Evolutionary conservation across 1,140 invertebrate species (phyloP).

Genomic region (Apis cerana): DNA sequence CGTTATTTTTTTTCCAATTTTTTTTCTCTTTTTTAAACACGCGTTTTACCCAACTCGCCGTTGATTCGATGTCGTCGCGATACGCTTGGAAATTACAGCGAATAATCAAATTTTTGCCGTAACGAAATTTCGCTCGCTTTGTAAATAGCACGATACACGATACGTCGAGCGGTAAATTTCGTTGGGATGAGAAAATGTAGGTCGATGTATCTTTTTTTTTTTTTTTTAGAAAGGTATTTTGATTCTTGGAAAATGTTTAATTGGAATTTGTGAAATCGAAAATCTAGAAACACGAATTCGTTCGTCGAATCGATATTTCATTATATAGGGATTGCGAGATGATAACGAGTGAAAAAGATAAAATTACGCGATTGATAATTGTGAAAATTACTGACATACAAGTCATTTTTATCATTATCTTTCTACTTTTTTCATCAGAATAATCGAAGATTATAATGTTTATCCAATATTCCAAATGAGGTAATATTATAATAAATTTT

Average conservation of each 20-base stretch:
- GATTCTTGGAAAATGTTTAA: neutral
- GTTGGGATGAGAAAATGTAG: neutral
- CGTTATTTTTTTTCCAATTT: neutral
- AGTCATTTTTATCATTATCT: no score
- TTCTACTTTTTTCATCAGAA: no score
- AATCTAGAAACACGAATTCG: neutral
- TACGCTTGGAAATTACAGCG: constrained; percentile 6
- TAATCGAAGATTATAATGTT: no score
- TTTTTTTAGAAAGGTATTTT: neutral
- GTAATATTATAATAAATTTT: no score
- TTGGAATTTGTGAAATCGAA: neutral
- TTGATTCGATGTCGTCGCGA: neutral
- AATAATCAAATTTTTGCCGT: constrained; percentile 21
- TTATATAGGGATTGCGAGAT: no score
- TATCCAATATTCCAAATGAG: no score
- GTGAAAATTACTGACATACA: no score
- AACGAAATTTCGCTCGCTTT: constrained; percentile 20
- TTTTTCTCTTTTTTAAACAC: neutral
- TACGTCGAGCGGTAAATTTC: constrained; percentile 20
- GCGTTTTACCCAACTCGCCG: constrained; percentile 3
- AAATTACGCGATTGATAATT: no score
- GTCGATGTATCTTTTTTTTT: neutral
- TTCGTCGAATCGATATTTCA: no score
- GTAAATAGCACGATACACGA: constrained; percentile 2
- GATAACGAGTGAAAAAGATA: no score